Evolutionary conservation across 30 jellyfish, hydroid and myxozoan genomes (phyloP), one percentile per base, ranked within the genome.

Genomic region (Aurelia aurita complex sp. Pacific): DNA sequence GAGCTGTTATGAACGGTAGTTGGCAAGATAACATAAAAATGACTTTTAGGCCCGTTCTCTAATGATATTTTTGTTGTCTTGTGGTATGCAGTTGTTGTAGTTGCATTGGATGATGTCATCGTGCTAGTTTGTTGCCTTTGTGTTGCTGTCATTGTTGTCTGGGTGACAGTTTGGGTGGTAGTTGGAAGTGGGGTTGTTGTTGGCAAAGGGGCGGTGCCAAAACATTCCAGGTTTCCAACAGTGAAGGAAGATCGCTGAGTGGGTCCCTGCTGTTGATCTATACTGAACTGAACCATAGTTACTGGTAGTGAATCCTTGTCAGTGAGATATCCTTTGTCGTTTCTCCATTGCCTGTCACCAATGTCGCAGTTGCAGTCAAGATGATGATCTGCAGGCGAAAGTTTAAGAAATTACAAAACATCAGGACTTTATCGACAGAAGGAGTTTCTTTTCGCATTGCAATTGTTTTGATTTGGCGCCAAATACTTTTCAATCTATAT

Each of bases 301-400:
- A 95, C 98, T 32, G 99, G 99, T 16, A 95, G 82, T 0, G 91
- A 55, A 69, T 87, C 76, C 65, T 95, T 95, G 69, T 89, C 97
- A 12, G 93, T 78, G 32, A 95, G 83, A 68, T 66, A 90, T 4
- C 99, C 99, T 14, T 81, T 78, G 81, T 95, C 99, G 5, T 63
- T 73, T 23, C 97, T 67, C 99, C 99, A 95, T 77, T 77, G 79
- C 5, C 75, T 17, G 32, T 86, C 99, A n/a, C 96, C 97, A 29
- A 64, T 55, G 93, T 95, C 99, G 63, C 99, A 95, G 77, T 95
- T 95, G 83, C 99, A 95, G 73, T 95, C 97, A 62, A 85, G 92
- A 46, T 83, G 91, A 32, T 65, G 87, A 73, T 84, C 98, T 92
- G 90, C 33, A 1, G 78, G 67, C 59, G 61, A 12, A 81, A 69